Conservation (phyloP, 2,113 vertebrate species). For the Lepisosteus oculatus region DNA sequence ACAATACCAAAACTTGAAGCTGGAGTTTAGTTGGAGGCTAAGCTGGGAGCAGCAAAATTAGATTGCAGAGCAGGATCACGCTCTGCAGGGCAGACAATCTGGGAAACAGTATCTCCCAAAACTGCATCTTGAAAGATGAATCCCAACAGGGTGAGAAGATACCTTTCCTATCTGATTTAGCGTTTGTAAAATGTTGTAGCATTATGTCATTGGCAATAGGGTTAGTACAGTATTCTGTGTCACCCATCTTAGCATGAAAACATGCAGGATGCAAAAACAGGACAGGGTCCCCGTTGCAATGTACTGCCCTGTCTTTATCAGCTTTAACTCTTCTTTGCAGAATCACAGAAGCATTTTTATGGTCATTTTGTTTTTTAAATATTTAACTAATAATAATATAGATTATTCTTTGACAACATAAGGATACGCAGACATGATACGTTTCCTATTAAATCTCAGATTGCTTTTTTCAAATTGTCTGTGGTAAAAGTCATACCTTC, state of each 20-base stretch:
- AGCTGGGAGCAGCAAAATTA: constrained; percentile 14
- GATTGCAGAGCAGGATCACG: constrained; percentile 13
- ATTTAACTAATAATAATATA: no score
- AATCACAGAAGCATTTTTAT: not conserved
- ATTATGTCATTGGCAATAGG: not conserved
- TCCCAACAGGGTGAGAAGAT: not conserved
- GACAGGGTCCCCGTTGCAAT: no score
- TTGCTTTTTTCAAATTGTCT: not conserved
- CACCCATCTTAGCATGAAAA: no score
- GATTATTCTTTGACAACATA: no score
- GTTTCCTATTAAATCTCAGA: not conserved
- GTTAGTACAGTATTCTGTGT: not conserved
- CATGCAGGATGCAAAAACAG: no score
- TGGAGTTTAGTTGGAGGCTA: constrained; percentile 16
- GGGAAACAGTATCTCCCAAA: constrained; percentile 20
- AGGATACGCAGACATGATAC: no score
- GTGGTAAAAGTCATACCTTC: constrained; percentile 13
- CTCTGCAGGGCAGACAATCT: constrained; percentile 11
- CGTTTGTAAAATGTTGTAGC: not conserved
- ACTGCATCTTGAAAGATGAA: constrained; percentile 24
- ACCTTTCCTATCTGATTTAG: not conserved
- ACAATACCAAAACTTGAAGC: constrained; percentile 14
- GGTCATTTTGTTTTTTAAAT: not conserved
- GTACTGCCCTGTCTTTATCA: no score
- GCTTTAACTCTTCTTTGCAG: not conserved